Base-by-base conservation (phyloP, 92 coral and sea anemone species). In the Chrysogorgia sp. region DNA sequence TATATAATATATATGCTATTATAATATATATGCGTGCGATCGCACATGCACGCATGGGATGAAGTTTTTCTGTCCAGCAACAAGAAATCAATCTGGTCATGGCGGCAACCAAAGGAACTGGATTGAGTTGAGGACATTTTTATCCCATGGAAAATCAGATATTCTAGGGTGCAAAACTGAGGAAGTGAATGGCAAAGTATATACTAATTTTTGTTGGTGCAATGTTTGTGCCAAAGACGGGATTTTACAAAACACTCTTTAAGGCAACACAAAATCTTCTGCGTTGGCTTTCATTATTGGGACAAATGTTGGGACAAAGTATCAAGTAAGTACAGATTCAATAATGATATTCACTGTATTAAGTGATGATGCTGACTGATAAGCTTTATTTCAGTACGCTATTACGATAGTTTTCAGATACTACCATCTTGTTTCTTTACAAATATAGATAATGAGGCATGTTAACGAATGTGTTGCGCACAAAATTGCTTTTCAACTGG, bases 131-230 rank as follows among this genome's bases (percentile, higher is more conserved):
- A 49, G 14, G 23, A 68, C 76, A 40, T 68, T 68, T 68, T 55
- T 2, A 68, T 29, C 43, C 50, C 43, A 68, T 20, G 76, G 76
- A 68, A 68, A 68, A 68, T 0, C 76, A 68, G 76, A 68, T 68
- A 68, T 68, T 55, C 29, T 68, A 43, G 50, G 50, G 9, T 43
- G 17, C 17, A 43, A 43, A 68, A 68, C 50, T 21, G 23, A 35
- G 24, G 76, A 68, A 68, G 43, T 34, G 41, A 55, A 3, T 55
- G 1, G 76, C 0, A 35, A 43, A 68, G 41, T 34, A 55, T 68
- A 68, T 12, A 55, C 41, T 55, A 68, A 68, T 68, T 68, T 68
- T 13, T 40, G 43, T 29, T 21, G 23, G 76, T 68, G 76, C 76
- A 68, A 68, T 34, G 23, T 68, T 49, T 68, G 76, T 55, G 76